Percentiles rank a stretch among this genome's conserved stretches.
Evolutionary conservation across 2,888 invertebrate genomes (phyloP).

Genomic region (Teinopalpus imperialis): DNA sequence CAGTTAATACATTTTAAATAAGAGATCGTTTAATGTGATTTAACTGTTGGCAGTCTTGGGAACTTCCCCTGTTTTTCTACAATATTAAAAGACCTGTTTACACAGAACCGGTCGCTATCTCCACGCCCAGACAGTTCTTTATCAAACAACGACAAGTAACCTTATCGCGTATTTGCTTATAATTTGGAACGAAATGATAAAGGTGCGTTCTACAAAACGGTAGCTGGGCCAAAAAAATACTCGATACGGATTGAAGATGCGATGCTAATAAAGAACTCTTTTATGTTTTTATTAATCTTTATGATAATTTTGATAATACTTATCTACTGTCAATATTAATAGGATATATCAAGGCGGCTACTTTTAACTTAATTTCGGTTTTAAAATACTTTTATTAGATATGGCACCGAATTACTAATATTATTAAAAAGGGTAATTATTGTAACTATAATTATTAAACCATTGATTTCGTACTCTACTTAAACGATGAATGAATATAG

Average conservation of each 20-base stretch:
- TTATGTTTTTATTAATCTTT: no score
- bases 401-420: no score
- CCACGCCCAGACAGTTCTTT: slow-evolving; percentile 8
- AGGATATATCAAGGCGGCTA: no score
- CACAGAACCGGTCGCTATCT: slow-evolving; percentile 5
- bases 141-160: slow-evolving; percentile 23
- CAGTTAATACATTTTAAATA: slow-evolving; percentile 5
- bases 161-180: slow-evolving; percentile 28
- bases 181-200: slow-evolving; percentile 26
- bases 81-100: background rate
- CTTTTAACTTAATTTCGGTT: no score
- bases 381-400: no score
- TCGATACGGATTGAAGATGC: background rate
- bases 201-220: slow-evolving; percentile 25
- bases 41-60: background rate
- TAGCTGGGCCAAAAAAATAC: slow-evolving; percentile 2
- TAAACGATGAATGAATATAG: slow-evolving; percentile 14
- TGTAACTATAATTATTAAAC: slow-evolving; percentile 3
- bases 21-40: slow-evolving; percentile 1
- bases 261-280: background rate
- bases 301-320: no score
- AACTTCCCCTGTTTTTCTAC: slow-evolving; percentile 7
- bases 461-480: no score
- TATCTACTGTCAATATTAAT: no score
- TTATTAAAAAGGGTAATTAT: no score